These are phyloP conservation scores for Gadopsis marmoratus DNA, from an alignment of 2,797 vertebrate genomes.

Conservation along the genomic window DNA sequence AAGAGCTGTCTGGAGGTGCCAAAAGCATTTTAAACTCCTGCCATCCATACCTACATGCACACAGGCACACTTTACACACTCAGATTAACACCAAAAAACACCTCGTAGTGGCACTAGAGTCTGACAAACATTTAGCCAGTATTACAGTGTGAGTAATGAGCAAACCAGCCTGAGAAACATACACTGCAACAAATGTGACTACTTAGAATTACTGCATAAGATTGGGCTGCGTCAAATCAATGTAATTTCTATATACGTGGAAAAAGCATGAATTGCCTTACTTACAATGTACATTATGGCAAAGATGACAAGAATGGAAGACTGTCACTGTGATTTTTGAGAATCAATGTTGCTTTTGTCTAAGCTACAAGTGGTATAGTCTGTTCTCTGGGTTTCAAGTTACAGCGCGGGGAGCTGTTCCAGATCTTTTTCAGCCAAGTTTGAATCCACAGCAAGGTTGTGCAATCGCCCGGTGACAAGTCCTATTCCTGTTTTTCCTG, in stretches of 20 bases:
- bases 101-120: slow-evolving; percentile 7
- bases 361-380: slow-evolving; percentile 19
- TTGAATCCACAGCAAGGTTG: slow-evolving; percentile 77
- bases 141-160: slow-evolving; percentile 10
- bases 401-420: slow-evolving; percentile 56
- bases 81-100: slow-evolving; percentile 31
- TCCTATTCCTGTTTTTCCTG: slow-evolving; percentile 89
- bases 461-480: slow-evolving; percentile 79
- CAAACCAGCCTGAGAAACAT: not conserved
- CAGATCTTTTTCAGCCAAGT: slow-evolving; percentile 63
- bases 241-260: not conserved
- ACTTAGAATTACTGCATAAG: not conserved
- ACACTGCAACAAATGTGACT: not conserved
- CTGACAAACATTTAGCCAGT: not conserved
- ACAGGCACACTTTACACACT: slow-evolving; percentile 15
- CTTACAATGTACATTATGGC: not conserved
- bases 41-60: slow-evolving; percentile 16
- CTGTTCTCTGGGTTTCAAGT: slow-evolving; percentile 58
- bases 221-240: not conserved
- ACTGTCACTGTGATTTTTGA: not conserved
- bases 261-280: not conserved
- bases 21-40: slow-evolving; percentile 33
- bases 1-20: slow-evolving; percentile 31
- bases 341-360: slow-evolving; percentile 32
- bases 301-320: not conserved